A percentile compares a stretch with the other conserved stretches of the same genome.
Evolutionary conservation across 2,113 vertebrate species (phyloP).

Genomic region (Erythrolamprus reginae): DNA sequence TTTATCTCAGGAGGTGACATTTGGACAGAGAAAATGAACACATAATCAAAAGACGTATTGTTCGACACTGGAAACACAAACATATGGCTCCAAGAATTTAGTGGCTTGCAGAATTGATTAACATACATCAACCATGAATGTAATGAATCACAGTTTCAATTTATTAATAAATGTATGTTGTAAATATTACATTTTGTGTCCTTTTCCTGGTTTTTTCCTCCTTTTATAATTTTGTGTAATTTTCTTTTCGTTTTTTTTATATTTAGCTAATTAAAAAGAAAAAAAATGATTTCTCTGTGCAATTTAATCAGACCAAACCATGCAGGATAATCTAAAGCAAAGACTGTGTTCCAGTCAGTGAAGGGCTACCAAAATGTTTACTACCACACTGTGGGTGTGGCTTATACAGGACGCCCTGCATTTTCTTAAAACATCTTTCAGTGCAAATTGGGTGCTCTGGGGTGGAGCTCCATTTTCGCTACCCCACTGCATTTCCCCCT

Average conservation of each 20-base stretch:
- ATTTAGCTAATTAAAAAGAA: neutral
- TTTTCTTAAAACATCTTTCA: no score
- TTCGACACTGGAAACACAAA: neutral
- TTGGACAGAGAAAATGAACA: neutral
- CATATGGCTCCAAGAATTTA: neutral
- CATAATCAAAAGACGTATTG: neutral
- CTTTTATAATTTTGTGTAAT: neutral
- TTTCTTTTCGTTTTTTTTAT: neutral
- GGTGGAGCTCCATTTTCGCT: no score
- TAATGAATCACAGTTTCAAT: neutral
- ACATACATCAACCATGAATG: neutral
- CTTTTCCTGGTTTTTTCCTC: neutral
- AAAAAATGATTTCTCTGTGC: neutral
- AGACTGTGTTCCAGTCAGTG: neutral
- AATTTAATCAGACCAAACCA: neutral
- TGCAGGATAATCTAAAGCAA: neutral
- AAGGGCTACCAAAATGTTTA: no score
- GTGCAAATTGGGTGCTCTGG: no score
- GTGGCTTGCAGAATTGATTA: neutral
- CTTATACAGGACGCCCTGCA: no score
- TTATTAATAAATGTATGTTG: neutral
- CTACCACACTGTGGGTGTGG: no score
- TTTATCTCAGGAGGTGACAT: neutral
- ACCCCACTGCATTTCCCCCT: no score
- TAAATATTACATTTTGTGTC: neutral